Base-by-base conservation (phyloP, 2,888 invertebrate species). In the Ctena decussata region DNA sequence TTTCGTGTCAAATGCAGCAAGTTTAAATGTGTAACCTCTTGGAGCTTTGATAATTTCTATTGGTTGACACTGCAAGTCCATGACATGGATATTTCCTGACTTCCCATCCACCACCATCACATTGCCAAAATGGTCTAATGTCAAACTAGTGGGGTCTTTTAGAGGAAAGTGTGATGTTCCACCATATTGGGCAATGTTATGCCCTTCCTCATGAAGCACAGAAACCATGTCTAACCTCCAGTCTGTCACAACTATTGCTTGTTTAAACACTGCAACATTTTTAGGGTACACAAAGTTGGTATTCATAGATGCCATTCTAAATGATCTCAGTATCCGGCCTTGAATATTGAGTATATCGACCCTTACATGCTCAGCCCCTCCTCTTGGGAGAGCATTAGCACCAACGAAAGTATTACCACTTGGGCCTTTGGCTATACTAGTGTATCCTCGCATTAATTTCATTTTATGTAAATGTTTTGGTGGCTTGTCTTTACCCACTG, bases 21-120 rank as follows among this genome's bases (percentile, higher is more conserved):
- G 41, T 37, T 82, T 84, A 27, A 24, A 39, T 1, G 79, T 35
- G 8, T 32, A 11, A 44, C 53, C 65, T 57, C 30, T 65, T 6
- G 85, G 88, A 12, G 82, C 30, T 74, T 84, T 80, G 3, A 88
- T 82, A 21, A 88, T 74, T 74, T 86, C 80, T 5, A 88, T 39
- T 0, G 77, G 82, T 18, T 79, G 65, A 39, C 85, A 81, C 21
- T 72, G 69, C 18, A 77, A 24, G 44, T 86, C 84, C 21, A 84
- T 82, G 2, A 88, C 75, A 74, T 88, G 88, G 30, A 88, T 84
- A 32, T 77, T 86, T 11, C 74, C 69, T 15, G 82, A 35, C 21
- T 88, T 74, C 11, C 84, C 86, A 77, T 88, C 84, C 0, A 86
- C 71, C 15, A 88, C 80, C 80, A 88, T 49, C 18, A 88, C 75